These are phyloP conservation scores for Drosophila mojavensis DNA, from an alignment of 1,140 invertebrate genomes.

Conservation along the genomic window DNA sequence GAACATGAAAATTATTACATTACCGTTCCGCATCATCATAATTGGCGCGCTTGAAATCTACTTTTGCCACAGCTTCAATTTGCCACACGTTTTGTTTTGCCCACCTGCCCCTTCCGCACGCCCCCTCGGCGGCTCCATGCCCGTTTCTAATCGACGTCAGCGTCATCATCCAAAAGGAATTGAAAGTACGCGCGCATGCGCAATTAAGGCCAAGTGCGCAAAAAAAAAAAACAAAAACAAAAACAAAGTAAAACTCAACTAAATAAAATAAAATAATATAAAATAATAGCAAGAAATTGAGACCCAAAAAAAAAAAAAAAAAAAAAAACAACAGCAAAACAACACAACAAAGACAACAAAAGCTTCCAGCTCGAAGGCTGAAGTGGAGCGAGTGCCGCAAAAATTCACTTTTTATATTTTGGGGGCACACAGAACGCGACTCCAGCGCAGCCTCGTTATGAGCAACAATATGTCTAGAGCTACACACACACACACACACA, in stretches of 20 bases:
- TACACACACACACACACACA: background rate
- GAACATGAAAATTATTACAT: slow-evolving; percentile 53
- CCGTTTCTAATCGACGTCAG: slow-evolving; percentile 8
- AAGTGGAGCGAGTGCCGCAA: slow-evolving; percentile 45
- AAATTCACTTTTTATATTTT: slow-evolving; percentile 65
- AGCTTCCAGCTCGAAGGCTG: slow-evolving; percentile 43
- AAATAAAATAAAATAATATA: slow-evolving; percentile 32
- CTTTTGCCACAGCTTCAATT: slow-evolving; percentile 55
- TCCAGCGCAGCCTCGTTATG: slow-evolving; percentile 7
- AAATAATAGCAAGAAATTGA: slow-evolving; percentile 31
- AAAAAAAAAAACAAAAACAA: slow-evolving; percentile 22
- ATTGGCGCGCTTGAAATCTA: slow-evolving; percentile 56
- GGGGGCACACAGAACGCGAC: slow-evolving; percentile 34
- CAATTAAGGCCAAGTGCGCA: slow-evolving; percentile 80
- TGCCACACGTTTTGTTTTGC: slow-evolving; percentile 46
- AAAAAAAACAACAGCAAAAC: slow-evolving; percentile 13
- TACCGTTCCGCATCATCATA: slow-evolving; percentile 59
- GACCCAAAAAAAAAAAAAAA: slow-evolving; percentile 14
- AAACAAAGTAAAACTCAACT: slow-evolving; percentile 10
- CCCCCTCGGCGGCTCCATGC: background rate
- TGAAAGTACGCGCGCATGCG: slow-evolving; percentile 73
- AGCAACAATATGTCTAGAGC: background rate
- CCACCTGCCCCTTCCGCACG: background rate
- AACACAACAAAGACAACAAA: slow-evolving; percentile 44
- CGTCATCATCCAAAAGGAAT: slow-evolving; percentile 61